Base-by-base conservation (phyloP, 2,113 vertebrate species). In the Sula dactylatra region DNA sequence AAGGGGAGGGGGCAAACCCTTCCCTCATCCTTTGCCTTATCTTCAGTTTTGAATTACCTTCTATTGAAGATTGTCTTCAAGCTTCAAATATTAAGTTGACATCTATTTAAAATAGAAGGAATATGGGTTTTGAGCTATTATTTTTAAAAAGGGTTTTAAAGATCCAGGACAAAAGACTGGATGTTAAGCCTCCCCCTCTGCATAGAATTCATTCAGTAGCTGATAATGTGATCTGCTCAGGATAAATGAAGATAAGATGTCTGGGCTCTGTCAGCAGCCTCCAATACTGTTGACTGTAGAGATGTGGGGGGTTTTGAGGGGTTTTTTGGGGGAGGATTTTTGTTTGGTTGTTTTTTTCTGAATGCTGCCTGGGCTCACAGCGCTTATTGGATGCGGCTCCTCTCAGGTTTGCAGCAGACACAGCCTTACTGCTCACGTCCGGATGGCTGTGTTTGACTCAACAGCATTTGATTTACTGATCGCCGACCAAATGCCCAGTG, bases 401-500 rank as follows among this genome's bases (percentile, higher is more conserved):
- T 42, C 10, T 6, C 22, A 7, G 76, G 45, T n/a, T 24, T 31
- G 74, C 31, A 20, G 61, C 55, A 24, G 40, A 2, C 0, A 0
- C 24, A 29, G 34, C 88, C 18, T 16, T 2, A 0, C 2, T 7
- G 61, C 34, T 74, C 32, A 0, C 8, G 2, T 11, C 38, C 1
- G 13, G 25, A 2, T 9, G 66, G 32, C 67, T 8, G 76, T 1
- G 26, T 4, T 12, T 11, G 38, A 15, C 31, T 9, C 1, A 2
- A 1, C 31, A 2, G n/a, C 0, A 1, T n/a, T 25, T 1, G 59
- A 6, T 44, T 26, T 18, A 6, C 0, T 1, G 27, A 9, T 4
- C 2, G 8, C 0, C 2, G 16, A 12, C 16, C 21, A 3, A 49
- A 10, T 3, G 0, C 10, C 54, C 42, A 0, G 0, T 7, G 34